Conservation (phyloP, 2,797 vertebrate genomes). For the Cyclura pinguis region DNA sequence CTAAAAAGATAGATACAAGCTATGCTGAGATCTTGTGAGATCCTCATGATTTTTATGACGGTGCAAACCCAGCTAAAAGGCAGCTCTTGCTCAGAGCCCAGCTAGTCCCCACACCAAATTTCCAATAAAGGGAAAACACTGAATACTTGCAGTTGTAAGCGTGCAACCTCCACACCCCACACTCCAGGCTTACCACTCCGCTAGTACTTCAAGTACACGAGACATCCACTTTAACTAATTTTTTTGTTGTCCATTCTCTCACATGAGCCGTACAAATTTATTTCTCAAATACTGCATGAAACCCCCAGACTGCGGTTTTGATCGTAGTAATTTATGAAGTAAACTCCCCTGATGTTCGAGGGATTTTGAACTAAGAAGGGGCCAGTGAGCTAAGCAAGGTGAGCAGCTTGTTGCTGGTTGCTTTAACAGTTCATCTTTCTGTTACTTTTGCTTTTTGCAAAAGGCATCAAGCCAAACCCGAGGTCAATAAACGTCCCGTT, state of each 20-base stretch:
- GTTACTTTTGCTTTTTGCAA: too few relatives aligned
- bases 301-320: too few relatives aligned
- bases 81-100: not conserved
- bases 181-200: not conserved
- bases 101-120: not conserved
- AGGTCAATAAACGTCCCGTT: not conserved
- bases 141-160: not conserved
- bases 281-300: not conserved
- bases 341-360: not conserved
- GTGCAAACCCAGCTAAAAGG: not conserved
- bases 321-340: not conserved
- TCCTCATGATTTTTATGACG: not conserved
- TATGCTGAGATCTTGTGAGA: not conserved
- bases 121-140: not conserved
- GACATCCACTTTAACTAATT: not conserved
- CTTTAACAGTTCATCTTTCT: too few relatives aligned
- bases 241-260: not conserved
- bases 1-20: constrained; percentile 49
- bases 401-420: constrained; percentile 65
- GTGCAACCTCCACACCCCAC: not conserved
- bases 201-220: not conserved
- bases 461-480: too few relatives aligned
- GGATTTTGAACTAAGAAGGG: not conserved
- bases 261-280: not conserved
- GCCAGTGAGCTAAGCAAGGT: constrained; percentile 12